phyloP scores from a whole-genome alignment of 2,888 invertebrate species.

The Psylliodes chrysocephalus region DNA sequence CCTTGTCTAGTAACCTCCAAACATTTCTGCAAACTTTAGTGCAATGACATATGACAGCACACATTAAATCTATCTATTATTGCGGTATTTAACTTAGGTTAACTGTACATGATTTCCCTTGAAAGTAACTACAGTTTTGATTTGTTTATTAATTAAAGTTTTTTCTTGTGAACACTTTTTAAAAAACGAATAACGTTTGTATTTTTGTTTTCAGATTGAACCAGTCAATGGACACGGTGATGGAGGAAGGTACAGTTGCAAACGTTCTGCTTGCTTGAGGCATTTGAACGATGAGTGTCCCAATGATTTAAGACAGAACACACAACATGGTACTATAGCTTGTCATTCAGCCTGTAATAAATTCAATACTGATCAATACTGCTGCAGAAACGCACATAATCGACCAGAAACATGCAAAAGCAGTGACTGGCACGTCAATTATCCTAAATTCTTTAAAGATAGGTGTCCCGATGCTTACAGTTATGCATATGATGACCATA shows the following conservation, averaged over 20 bases:
- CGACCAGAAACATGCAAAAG: conserved; percentile 62
- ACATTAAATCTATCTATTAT: no score
- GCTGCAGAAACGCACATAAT: conserved; percentile 63
- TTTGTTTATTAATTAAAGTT: no score
- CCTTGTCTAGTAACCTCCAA: no score
- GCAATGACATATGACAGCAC: no score
- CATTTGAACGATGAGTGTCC: conserved; percentile 62
- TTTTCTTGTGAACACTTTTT: no score
- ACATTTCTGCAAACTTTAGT: no score
- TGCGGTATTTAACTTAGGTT: no score
- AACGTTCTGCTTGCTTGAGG: conserved; percentile 55
- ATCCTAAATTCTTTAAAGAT: conserved; percentile 63
- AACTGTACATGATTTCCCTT: no score
- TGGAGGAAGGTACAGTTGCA: conserved; percentile 59
- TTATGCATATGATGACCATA: conserved; percentile 67
- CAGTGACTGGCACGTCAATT: conserved; percentile 57
- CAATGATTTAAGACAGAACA: conserved; percentile 53
- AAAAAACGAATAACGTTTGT: neutral
- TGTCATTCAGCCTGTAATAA: conserved; percentile 66
- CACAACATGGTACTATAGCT: conserved; percentile 56
- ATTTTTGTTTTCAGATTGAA: conserved; percentile 52
- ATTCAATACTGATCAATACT: conserved; percentile 64
- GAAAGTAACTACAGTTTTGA: no score
- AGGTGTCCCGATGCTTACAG: conserved; percentile 67
- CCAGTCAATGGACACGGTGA: conserved; percentile 52